Percentiles rank a stretch among this genome's conserved stretches.
Evolutionary conservation across 2,797 vertebrate genomes (phyloP).

Genomic region (Enteromius thamalakanensis): DNA sequence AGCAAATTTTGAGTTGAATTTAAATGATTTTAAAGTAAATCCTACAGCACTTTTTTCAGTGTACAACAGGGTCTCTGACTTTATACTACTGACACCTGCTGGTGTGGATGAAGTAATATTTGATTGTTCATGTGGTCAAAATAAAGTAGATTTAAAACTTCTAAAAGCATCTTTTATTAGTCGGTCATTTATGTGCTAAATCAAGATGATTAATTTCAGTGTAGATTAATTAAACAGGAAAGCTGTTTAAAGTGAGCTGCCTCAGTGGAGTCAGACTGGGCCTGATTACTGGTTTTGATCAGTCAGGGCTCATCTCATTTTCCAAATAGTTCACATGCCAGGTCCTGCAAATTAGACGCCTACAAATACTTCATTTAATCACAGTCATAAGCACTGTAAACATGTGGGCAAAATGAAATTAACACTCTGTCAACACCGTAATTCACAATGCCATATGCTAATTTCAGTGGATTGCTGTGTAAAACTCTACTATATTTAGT

Average conservation of each 20-base stretch:
- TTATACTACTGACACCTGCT: conserved; percentile 11
- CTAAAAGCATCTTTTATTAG: not conserved
- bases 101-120: not conserved
- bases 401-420: conserved; percentile 52
- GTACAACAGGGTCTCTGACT: not conserved
- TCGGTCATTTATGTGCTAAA: not conserved
- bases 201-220: not conserved
- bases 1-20: not conserved
- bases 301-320: conserved; percentile 10
- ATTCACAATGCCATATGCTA: conserved; percentile 63
- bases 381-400: conserved; percentile 56
- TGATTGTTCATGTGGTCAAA: not conserved
- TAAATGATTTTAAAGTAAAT: not conserved
- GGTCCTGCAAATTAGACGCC: not conserved
- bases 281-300: conserved; percentile 27
- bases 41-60: not conserved
- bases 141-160: not conserved
- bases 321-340: conserved; percentile 15
- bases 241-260: conserved; percentile 24
- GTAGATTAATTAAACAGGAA: not conserved
- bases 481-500: conserved; percentile 73
- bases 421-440: conserved; percentile 67
- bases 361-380: conserved; percentile 35
- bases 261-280: not conserved
- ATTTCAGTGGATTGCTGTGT: conserved; percentile 49